Conservation (phyloP, 2,113 vertebrate genomes). For the Spea bombifrons region DNA sequence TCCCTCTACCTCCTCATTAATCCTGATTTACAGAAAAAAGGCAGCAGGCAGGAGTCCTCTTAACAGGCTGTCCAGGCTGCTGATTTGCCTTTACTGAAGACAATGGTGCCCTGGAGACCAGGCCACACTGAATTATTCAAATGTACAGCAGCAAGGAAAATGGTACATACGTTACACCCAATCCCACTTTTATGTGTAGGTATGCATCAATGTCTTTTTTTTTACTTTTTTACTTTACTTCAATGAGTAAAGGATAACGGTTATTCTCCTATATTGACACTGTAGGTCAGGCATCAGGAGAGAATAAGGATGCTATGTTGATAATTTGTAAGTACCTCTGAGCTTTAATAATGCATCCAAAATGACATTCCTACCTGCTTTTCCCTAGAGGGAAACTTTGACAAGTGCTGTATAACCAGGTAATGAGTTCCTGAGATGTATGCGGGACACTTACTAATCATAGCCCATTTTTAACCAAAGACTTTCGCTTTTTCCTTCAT, state of each 20-base stretch:
- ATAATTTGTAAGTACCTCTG: slow-evolving; percentile 65
- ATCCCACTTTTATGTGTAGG: slow-evolving; percentile 14
- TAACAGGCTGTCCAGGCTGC: slow-evolving; percentile 68
- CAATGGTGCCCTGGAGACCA: slow-evolving; percentile 79
- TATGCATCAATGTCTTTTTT: not conserved
- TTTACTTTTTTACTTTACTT: not conserved
- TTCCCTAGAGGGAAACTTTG: slow-evolving; percentile 9
- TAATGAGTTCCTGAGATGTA: slow-evolving; percentile 36
- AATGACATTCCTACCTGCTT: slow-evolving; percentile 50
- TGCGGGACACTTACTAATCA: slow-evolving; percentile 34
- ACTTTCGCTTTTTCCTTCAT: slow-evolving; percentile 15
- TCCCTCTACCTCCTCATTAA: slow-evolving; percentile 82
- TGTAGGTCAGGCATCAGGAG: slow-evolving; percentile 59
- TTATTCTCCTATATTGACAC: slow-evolving; percentile 19
- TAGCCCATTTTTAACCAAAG: slow-evolving; percentile 41
- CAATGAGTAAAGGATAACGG: not conserved
- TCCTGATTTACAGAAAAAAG: slow-evolving; percentile 84
- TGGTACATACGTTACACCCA: accelerated
- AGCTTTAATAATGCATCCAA: slow-evolving; percentile 61
- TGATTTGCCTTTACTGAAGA: slow-evolving; percentile 77
- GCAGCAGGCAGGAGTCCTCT: slow-evolving; percentile 75
- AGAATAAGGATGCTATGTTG: slow-evolving; percentile 60
- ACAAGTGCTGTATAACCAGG: slow-evolving; percentile 22
- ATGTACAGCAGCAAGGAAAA: slow-evolving; percentile 61
- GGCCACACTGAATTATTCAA: slow-evolving; percentile 81